Base-by-base conservation (phyloP, 2,797 vertebrate species). In the Adelosebastes latens region DNA sequence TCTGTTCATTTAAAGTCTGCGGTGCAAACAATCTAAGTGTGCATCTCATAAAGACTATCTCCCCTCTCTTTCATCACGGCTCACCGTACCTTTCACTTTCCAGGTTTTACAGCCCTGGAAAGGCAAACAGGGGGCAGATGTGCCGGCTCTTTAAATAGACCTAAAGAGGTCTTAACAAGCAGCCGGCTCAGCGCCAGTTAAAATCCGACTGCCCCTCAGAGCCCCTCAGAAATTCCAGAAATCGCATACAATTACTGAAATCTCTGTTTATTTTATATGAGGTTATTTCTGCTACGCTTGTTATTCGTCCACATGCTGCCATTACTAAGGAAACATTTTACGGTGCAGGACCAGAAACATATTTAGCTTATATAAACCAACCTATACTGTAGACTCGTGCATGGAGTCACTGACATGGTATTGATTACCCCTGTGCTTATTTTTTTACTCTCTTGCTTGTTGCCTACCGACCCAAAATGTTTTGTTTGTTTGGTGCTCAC, bases 91-190 rank as follows among this genome's bases (percentile, higher is more conserved):
- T 85, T 89, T 90, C 70, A 80, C 85, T 92, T 84, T 92, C 62
- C 87, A 91, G 82, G 85, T 84, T 94, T 93, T 93, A 94, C 74
- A 87, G 90, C 88, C 84, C 55, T 84, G 89, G 88, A 91, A 93
- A 94, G 88, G 85, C 91, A 94, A 94, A 93, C 92, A 91, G 80
- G 49, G 77, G 90, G 81, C 93, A 93, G 92, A 93, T 94, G 92
- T 85, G 67, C 61, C 27, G 1, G 39, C 81, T 92, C 86, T 92
- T 93, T 92, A 94, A 93, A 94, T 87, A 88, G 89, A 93, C 67
- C 83, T 88, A 81, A 92, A 90, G 86, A 89, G 87, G 79, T 85
- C 83, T 85, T 91, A 89, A 92, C 80, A 87, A 86, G 90, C 68
- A 39, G 66, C 46, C 55, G 13, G 73, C 76, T 87, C 61, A 39